phyloP scores from a whole-genome alignment of 92 coral and sea anemone species.

The Epizoanthus ramosus region DNA sequence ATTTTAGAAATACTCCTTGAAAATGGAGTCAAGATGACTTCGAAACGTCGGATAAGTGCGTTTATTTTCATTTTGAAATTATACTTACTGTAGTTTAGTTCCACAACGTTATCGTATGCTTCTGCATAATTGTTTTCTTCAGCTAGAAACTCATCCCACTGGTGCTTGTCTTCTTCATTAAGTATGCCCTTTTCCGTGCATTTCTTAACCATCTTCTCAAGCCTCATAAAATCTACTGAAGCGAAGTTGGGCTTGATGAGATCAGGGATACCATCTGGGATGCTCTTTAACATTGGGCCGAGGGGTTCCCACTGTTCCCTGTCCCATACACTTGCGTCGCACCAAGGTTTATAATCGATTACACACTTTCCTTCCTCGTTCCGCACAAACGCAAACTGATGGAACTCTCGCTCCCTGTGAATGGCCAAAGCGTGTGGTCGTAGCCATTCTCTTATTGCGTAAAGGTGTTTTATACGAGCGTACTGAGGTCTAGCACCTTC shows the following conservation, averaged over 20 bases:
- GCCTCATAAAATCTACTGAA: slow-evolving; percentile 14
- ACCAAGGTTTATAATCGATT: slow-evolving; percentile 23
- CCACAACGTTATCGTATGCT: no score
- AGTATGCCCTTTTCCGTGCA: slow-evolving; percentile 2
- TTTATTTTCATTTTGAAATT: no score
- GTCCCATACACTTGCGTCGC: slow-evolving; percentile 19
- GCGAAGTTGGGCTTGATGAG: slow-evolving; percentile 14
- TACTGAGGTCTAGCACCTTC: slow-evolving; percentile 41
- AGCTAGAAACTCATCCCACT: no score
- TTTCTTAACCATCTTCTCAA: slow-evolving; percentile 12
- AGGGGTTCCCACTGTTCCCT: slow-evolving; percentile 15
- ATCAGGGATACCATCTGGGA: background rate
- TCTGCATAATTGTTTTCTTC: no score
- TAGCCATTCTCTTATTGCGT: slow-evolving; percentile 43
- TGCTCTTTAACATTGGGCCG: background rate
- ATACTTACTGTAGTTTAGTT: no score
- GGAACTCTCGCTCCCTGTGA: slow-evolving; percentile 9
- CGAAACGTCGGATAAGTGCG: no score
- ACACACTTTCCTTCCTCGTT: slow-evolving; percentile 12
- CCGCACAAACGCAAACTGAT: slow-evolving; percentile 27
- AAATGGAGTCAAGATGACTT: no score
- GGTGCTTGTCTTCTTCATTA: background rate
- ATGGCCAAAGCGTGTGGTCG: slow-evolving; percentile 13
- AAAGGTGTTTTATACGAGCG: slow-evolving; percentile 21
- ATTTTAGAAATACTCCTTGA: no score